These are phyloP conservation scores for Drosophila borealis DNA, from an alignment of 2,888 invertebrate genomes.

Conservation along the genomic window DNA sequence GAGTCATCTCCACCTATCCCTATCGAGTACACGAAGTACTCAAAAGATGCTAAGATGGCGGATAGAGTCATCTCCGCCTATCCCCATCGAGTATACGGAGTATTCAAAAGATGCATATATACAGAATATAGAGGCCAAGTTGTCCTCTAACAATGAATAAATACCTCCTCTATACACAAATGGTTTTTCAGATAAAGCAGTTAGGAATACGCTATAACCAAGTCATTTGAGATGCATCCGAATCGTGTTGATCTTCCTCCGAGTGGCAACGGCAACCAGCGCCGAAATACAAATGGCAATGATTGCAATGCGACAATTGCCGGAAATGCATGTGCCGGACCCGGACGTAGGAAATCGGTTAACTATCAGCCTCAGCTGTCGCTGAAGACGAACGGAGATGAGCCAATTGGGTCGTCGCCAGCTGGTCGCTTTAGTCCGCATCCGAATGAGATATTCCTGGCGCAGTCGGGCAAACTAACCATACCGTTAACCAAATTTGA, in stretches of 20 bases:
- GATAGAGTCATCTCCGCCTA: too few species aligned
- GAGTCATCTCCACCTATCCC: too few species aligned
- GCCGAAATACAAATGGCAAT: slow-evolving; percentile 16
- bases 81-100: too few species aligned
- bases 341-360: slow-evolving; percentile 75
- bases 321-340: slow-evolving; percentile 28
- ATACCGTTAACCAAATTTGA: slow-evolving; percentile 76
- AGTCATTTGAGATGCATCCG: slow-evolving; percentile 18
- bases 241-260: slow-evolving; percentile 10
- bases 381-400: slow-evolving; percentile 50
- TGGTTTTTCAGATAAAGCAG: neutral
- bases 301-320: slow-evolving; percentile 10
- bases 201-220: neutral
- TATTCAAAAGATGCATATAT: too few species aligned
- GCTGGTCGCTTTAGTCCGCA: slow-evolving; percentile 76
- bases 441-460: slow-evolving; percentile 67
- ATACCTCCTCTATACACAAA: neutral
- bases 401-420: slow-evolving; percentile 47
- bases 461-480: slow-evolving; percentile 58
- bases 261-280: slow-evolving; percentile 8
- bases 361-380: slow-evolving; percentile 78
- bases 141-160: neutral
- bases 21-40: too few species aligned
- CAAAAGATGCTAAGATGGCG: too few species aligned
- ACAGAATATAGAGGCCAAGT: too few species aligned